Evolutionary conservation across 1,140 invertebrate genomes (phyloP).

Genomic region (Anastatus disparis): DNA sequence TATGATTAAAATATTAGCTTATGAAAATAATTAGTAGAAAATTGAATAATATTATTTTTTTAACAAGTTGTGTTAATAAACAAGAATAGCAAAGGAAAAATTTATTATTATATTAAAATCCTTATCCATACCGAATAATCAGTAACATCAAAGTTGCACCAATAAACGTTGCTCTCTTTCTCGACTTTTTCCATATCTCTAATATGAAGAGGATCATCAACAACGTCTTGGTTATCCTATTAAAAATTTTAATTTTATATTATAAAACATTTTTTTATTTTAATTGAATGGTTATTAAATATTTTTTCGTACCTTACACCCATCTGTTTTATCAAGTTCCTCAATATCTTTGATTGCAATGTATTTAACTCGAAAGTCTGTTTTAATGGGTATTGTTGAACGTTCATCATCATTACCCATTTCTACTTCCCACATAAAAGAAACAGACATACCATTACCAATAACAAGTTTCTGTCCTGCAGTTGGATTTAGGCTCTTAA

Average conservation of each 20-base stretch:
- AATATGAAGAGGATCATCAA: slow-evolving; percentile 64
- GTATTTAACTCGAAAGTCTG: slow-evolving; percentile 78
- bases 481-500: slow-evolving; percentile 74
- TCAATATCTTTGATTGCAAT: slow-evolving; percentile 66
- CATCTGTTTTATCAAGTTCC: slow-evolving; percentile 48
- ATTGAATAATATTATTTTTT: too few relatives aligned
- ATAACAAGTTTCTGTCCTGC: slow-evolving; percentile 70
- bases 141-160: slow-evolving; percentile 71
- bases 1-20: too few relatives aligned
- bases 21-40: too few relatives aligned
- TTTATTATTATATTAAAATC: neutral
- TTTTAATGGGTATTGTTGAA: slow-evolving; percentile 72
- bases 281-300: neutral
- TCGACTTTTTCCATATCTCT: slow-evolving; percentile 57
- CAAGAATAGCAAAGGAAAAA: neutral
- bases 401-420: slow-evolving; percentile 70
- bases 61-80: too few relatives aligned
- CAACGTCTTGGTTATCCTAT: slow-evolving; percentile 27
- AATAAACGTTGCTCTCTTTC: slow-evolving; percentile 62
- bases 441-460: slow-evolving; percentile 76
- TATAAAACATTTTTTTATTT: neutral
- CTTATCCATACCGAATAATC: slow-evolving; percentile 74
- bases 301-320: neutral
- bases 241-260: neutral
- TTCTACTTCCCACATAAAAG: slow-evolving; percentile 86